phyloP scores from a whole-genome alignment of 2,113 vertebrate species.

The Tenrec ecaudatus region DNA sequence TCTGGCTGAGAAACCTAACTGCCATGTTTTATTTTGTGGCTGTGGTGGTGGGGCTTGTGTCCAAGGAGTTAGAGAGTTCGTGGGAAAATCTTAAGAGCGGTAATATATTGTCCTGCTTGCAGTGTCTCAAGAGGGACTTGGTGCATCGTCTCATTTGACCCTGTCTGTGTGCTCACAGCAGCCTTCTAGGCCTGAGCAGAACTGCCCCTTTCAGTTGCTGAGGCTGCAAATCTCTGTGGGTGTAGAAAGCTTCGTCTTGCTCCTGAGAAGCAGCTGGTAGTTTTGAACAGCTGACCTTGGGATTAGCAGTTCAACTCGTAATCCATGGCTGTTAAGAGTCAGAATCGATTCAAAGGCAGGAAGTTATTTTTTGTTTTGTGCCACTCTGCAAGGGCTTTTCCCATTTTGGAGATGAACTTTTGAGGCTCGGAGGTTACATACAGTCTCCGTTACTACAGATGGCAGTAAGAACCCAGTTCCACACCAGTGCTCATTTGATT shows the following conservation, averaged over 20 bases:
- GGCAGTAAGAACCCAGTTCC: background rate
- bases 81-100: background rate
- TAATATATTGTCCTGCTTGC: background rate
- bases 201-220: no score
- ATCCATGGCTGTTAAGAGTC: no score
- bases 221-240: no score
- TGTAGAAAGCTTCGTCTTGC: no score
- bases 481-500: background rate
- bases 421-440: background rate
- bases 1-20: background rate
- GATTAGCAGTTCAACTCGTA: no score
- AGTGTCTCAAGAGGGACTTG: background rate
- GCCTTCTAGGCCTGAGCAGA: no score
- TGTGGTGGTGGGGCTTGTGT: no score
- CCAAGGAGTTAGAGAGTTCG: background rate
- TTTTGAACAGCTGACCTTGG: no score
- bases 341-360: no score
- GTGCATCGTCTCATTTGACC: conserved; percentile 6
- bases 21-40: conserved; percentile 26
- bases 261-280: no score
- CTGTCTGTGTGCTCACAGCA: no score
- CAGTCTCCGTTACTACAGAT: background rate
- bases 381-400: background rate
- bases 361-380: background rate
- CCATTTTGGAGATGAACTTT: background rate